Conservation (phyloP, 2,113 vertebrate species). For the Mohoua ochrocephala region DNA sequence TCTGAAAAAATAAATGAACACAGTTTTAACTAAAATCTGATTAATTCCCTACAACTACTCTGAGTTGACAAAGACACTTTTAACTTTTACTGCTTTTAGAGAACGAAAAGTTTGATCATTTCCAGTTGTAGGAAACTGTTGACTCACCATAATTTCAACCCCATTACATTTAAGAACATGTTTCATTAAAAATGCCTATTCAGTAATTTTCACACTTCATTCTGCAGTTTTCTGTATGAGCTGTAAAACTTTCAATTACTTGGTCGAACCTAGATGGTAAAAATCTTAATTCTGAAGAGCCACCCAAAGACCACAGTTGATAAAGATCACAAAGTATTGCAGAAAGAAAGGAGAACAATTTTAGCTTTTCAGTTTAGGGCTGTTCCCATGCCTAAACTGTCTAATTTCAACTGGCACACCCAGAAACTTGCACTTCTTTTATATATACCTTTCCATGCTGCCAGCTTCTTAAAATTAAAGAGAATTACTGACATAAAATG, state of each 20-base stretch:
- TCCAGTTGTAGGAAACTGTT: conserved; percentile 1
- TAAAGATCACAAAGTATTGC: neutral
- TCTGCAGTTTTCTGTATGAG: neutral
- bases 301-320: neutral
- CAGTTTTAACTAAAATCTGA: neutral
- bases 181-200: conserved; percentile 10
- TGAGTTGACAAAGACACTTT: neutral
- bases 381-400: neutral
- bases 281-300: neutral
- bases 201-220: conserved; percentile 9
- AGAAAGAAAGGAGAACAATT: neutral
- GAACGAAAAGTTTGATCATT: neutral
- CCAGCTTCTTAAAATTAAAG: neutral
- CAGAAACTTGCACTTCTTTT: neutral
- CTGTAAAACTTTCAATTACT: neutral
- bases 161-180: neutral
- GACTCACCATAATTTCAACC: conserved; percentile 16
- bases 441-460: neutral
- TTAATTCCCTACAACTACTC: neutral
- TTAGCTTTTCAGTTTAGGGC: neutral
- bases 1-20: neutral
- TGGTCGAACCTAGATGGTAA: neutral
- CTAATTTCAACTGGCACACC: neutral
- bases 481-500: neutral
- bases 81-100: neutral